These are phyloP conservation scores for Cheilosia vernalis DNA, from an alignment of 2,888 invertebrate genomes.

Conservation along the genomic window DNA sequence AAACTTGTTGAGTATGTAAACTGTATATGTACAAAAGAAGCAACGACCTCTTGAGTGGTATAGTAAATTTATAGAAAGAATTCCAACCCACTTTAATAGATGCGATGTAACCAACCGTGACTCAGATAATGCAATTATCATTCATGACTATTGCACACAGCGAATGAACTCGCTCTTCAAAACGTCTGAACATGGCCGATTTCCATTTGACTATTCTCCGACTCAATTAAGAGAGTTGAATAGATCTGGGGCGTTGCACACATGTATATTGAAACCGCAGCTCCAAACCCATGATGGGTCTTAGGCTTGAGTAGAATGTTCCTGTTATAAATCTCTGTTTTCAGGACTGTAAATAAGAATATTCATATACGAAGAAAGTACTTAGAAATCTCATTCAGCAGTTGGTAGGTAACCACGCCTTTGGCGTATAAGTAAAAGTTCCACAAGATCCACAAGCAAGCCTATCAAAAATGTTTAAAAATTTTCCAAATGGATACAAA, in stretches of 20 bases:
- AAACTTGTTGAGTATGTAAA: conserved; percentile 2
- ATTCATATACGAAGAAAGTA: too few relatives aligned
- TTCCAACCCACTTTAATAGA: conserved; percentile 25
- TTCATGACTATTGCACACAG: conserved; percentile 39
- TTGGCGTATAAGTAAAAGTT: not conserved
- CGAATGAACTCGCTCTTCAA: conserved; percentile 36
- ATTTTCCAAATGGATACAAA: not conserved
- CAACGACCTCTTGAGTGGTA: conserved; percentile 58
- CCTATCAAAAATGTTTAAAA: too few relatives aligned
- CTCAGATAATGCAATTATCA: conserved; percentile 55
- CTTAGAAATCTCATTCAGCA: too few relatives aligned
- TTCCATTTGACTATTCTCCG: conserved; percentile 22
- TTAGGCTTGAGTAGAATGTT: not conserved
- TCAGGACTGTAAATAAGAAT: too few relatives aligned
- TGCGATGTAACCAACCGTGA: conserved; percentile 49
- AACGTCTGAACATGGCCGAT: conserved; percentile 24
- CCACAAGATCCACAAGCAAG: too few relatives aligned
- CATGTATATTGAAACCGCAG: not conserved
- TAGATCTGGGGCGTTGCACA: conserved; percentile 38
- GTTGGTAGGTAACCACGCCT: not conserved
- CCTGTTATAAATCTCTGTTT: too few relatives aligned
- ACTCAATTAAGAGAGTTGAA: conserved; percentile 28
- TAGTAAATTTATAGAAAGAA: conserved; percentile 42
- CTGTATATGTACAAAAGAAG: conserved; percentile 22
- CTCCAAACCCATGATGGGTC: not conserved